A percentile compares a stretch with the other conserved stretches of the same genome.
Evolutionary conservation across 2,888 invertebrate species (phyloP).

Genomic region (Sinopyrophorus schimmeli): DNA sequence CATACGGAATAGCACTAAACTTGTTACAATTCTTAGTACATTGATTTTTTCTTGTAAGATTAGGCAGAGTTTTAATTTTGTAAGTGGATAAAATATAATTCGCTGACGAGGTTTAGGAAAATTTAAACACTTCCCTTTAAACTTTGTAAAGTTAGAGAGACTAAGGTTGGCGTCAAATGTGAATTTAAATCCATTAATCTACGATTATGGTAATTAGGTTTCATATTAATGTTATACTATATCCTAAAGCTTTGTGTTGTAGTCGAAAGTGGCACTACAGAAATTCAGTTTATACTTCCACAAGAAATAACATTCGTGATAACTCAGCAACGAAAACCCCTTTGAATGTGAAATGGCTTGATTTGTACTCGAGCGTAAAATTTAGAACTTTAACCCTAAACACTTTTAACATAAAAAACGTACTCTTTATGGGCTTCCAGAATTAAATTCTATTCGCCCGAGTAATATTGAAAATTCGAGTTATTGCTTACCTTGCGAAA

Average conservation of each 20-base stretch:
- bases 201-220: constrained; percentile 8
- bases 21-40: too few relatives aligned
- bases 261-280: constrained; percentile 5
- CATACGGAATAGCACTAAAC: too few relatives aligned
- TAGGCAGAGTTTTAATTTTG: too few relatives aligned
- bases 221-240: constrained; percentile 1
- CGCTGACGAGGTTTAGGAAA: too few relatives aligned
- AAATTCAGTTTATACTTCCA: constrained; percentile 13
- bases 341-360: constrained; percentile 12
- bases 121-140: too few relatives aligned
- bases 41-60: too few relatives aligned
- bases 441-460: too few relatives aligned
- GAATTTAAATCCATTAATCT: constrained; percentile 5
- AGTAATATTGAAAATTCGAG: too few relatives aligned
- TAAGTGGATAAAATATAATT: too few relatives aligned
- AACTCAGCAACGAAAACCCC: constrained; percentile 2
- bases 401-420: too few relatives aligned
- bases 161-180: not conserved
- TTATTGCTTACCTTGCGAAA: too few relatives aligned
- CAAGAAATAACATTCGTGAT: constrained; percentile 10
- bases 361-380: constrained; percentile 8
- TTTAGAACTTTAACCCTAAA: constrained; percentile 11
- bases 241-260: not conserved
- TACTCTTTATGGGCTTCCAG: too few relatives aligned
- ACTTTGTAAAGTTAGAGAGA: constrained; percentile 1